Evolutionary conservation across 2,113 vertebrate genomes (phyloP).

Genomic region (Astatoreochromis straeleni): DNA sequence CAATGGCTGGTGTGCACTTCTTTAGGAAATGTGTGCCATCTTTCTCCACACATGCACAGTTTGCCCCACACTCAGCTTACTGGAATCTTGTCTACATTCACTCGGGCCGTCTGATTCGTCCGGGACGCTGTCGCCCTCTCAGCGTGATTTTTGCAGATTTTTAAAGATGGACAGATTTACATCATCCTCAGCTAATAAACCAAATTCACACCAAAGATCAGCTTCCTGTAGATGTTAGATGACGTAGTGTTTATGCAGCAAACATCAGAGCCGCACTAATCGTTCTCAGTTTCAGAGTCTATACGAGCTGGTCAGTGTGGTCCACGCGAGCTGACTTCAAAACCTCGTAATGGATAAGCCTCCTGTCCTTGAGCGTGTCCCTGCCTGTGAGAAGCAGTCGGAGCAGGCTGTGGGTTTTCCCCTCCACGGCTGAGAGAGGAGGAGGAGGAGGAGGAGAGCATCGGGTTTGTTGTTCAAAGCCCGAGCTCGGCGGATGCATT

Average conservation of each 20-base stretch:
- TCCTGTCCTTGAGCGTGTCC: not conserved
- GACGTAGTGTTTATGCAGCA: not conserved
- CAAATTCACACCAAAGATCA: not conserved
- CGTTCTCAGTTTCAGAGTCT: not conserved
- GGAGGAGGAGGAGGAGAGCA: not conserved
- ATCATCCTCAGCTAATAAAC: not conserved
- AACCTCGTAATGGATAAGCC: not conserved
- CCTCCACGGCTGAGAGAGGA: not conserved
- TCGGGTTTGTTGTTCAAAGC: constrained; percentile 46
- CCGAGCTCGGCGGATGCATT: constrained; percentile 27
- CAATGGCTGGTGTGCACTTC: rapidly evolving
- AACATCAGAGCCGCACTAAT: not conserved
- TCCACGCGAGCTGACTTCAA: not conserved
- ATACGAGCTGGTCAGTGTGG: not conserved
- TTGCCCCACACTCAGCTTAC: not conserved
- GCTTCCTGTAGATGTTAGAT: not conserved
- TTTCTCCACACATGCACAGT: not conserved
- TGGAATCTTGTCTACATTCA: rapidly evolving
- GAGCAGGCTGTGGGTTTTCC: constrained; percentile 35
- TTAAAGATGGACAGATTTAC: not conserved
- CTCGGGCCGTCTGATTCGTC: not conserved
- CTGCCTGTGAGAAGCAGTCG: constrained; percentile 1
- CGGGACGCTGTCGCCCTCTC: not conserved
- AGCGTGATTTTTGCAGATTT: not conserved
- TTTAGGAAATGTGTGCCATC: not conserved